Percentiles rank a stretch among this genome's conserved stretches.
These are phyloP conservation scores for Lithobates pipiens DNA, from an alignment of 2,797 vertebrate genomes.

Conservation along the genomic window DNA sequence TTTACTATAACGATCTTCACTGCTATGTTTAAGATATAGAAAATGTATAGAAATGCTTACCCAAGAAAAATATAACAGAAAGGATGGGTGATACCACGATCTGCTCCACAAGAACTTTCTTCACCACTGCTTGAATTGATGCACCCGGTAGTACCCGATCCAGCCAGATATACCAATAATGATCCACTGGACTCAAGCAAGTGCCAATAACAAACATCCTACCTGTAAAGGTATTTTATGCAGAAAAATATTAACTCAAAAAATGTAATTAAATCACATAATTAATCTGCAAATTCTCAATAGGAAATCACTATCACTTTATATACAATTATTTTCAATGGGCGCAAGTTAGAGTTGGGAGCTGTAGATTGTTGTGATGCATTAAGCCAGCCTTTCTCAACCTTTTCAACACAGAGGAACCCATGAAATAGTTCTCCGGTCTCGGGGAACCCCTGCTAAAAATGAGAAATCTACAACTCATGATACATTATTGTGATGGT, in stretches of 20 bases:
- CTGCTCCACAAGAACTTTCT: constrained; percentile 91
- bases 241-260: neutral
- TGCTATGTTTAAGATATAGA: neutral
- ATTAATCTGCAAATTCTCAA: neutral
- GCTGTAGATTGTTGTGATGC: too few species aligned
- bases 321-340: too few species aligned
- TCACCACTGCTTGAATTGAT: constrained; percentile 74
- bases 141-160: constrained; percentile 78
- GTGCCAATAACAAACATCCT: constrained; percentile 87
- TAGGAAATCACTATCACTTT: too few species aligned
- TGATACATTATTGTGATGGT: too few species aligned
- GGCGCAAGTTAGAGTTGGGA: too few species aligned
- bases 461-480: too few species aligned
- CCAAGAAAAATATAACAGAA: constrained; percentile 88
- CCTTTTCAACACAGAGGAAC: too few species aligned
- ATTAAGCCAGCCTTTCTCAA: too few species aligned
- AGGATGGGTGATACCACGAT: constrained; percentile 82
- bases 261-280: neutral
- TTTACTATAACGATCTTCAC: neutral
- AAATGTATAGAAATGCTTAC: constrained; percentile 70
- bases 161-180: constrained; percentile 91
- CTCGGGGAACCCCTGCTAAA: too few species aligned
- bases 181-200: constrained; percentile 87
- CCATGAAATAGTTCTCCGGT: too few species aligned
- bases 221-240: constrained; percentile 69